phyloP scores from a whole-genome alignment of 2,888 invertebrate genomes.

The Poecilus cupreus region DNA sequence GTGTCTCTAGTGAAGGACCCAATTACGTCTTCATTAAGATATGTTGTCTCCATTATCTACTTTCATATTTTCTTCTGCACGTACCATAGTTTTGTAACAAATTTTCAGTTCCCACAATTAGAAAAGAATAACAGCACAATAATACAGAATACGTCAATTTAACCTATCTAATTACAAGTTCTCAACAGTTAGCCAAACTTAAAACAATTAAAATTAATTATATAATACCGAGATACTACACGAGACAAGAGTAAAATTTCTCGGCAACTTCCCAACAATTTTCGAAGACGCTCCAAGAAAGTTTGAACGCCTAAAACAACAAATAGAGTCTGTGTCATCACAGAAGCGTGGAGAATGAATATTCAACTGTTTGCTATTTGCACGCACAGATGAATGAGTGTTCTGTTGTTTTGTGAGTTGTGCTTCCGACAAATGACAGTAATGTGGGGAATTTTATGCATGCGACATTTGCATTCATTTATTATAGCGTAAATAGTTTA shows the following conservation, averaged over 20 bases:
- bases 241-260: neutral
- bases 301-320: neutral
- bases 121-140: neutral
- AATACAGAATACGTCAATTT: slow-evolving; percentile 8
- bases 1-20: no score
- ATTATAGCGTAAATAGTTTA: slow-evolving; percentile 14
- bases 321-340: neutral
- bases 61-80: neutral
- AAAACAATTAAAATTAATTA: slow-evolving; percentile 26
- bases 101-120: neutral
- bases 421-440: slow-evolving; percentile 19
- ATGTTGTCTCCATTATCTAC: neutral
- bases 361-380: slow-evolving; percentile 16
- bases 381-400: slow-evolving; percentile 24
- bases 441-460: slow-evolving; percentile 12
- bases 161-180: neutral
- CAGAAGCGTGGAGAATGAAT: neutral
- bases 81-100: neutral
- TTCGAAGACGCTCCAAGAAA: neutral
- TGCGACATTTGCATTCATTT: slow-evolving; percentile 18
- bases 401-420: neutral
- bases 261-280: neutral
- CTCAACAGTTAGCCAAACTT: neutral
- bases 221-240: slow-evolving; percentile 1
- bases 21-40: neutral